A percentile compares a stretch with the other conserved stretches of the same genome.
phyloP scores from a whole-genome alignment of 1,140 invertebrate genomes.

The Drosophila prosaltans region DNA sequence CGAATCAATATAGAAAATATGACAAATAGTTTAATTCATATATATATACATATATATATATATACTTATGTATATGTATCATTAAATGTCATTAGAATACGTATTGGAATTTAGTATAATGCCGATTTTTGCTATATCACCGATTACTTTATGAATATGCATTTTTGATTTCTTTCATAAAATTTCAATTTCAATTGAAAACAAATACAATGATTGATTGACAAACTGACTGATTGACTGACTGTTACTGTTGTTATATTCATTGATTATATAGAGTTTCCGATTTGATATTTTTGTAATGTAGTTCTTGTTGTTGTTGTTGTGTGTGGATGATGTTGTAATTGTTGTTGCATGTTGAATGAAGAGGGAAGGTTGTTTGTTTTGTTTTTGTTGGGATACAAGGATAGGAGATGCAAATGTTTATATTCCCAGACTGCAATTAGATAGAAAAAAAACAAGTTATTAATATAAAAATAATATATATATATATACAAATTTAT shows the following conservation, averaged over 20 bases:
- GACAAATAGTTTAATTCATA: too few species aligned
- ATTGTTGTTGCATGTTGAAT: constrained; percentile 31
- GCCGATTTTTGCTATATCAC: not conserved
- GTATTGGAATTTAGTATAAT: constrained; percentile 2
- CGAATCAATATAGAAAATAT: not conserved
- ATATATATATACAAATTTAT: constrained; percentile 1
- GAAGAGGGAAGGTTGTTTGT: constrained; percentile 37
- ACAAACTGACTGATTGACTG: constrained; percentile 17
- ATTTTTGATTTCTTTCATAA: constrained; percentile 1
- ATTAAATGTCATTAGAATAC: not conserved
- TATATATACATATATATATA: too few species aligned
- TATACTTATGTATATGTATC: not conserved
- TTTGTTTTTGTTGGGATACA: constrained; percentile 28
- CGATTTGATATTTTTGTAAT: not conserved
- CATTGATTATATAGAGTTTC: constrained; percentile 3
- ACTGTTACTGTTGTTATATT: not conserved
- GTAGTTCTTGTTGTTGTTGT: constrained; percentile 6
- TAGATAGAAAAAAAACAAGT: constrained; percentile 53
- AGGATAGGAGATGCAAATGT: constrained; percentile 32
- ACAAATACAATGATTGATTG: not conserved
- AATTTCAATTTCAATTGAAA: constrained; percentile 4
- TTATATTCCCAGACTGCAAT: constrained; percentile 78
- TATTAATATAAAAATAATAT: constrained; percentile 24
- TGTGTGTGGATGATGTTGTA: constrained; percentile 4
- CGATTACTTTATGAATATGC: not conserved